Percentiles rank a stretch among this genome's conserved stretches.
Conservation (phyloP, 2,888 invertebrate genomes). For the Phorcus lineatus region DNA sequence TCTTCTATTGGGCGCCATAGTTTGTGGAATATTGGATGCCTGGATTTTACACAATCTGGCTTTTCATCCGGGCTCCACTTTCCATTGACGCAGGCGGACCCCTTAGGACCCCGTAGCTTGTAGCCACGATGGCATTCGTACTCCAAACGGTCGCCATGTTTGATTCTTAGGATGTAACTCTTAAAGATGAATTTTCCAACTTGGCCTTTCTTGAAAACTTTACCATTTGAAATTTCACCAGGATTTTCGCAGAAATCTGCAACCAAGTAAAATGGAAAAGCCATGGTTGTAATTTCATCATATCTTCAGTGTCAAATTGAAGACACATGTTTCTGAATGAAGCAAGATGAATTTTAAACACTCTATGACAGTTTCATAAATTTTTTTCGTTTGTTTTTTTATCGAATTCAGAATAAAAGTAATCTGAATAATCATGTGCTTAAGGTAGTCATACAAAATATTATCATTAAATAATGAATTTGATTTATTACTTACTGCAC, state of each 20-base stretch:
- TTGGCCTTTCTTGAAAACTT: slow-evolving; percentile 79
- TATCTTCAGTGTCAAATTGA: background rate
- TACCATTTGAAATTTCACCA: slow-evolving; percentile 90
- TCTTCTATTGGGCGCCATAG: slow-evolving; percentile 58
- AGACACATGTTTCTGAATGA: too few relatives aligned
- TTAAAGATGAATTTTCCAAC: slow-evolving; percentile 96
- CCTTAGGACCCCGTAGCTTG: slow-evolving; percentile 88
- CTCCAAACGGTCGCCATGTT: slow-evolving; percentile 79
- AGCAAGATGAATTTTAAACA: too few relatives aligned
- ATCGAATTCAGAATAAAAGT: too few relatives aligned
- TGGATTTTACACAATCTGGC: slow-evolving; percentile 88
- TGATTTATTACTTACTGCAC: too few relatives aligned
- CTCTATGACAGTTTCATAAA: too few relatives aligned
- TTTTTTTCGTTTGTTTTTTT: too few relatives aligned
- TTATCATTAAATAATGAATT: too few relatives aligned
- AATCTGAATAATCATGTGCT: too few relatives aligned
- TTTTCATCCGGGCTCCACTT: slow-evolving; percentile 93
- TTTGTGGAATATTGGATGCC: slow-evolving; percentile 82
- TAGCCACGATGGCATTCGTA: slow-evolving; percentile 96
- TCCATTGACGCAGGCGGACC: slow-evolving; percentile 95
- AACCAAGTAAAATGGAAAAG: background rate
- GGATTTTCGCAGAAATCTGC: slow-evolving; percentile 93
- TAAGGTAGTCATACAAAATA: too few relatives aligned
- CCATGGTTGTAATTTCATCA: background rate
- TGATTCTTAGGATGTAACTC: slow-evolving; percentile 83